Conservation (phyloP, 2,888 invertebrate genomes). For the Cantharis rustica region DNA sequence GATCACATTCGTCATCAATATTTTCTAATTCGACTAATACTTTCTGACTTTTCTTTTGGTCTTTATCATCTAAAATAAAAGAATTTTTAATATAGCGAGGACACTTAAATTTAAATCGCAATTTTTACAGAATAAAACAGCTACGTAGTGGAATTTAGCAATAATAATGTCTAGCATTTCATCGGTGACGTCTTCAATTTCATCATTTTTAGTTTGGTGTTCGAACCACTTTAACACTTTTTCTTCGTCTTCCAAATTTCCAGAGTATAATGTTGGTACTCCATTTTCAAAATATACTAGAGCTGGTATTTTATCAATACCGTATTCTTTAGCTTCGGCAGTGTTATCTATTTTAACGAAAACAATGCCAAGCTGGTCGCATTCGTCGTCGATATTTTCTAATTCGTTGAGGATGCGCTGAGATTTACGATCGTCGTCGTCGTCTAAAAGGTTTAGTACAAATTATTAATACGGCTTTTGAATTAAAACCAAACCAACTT, state of each 20-base stretch:
- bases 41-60: slow-evolving; percentile 88
- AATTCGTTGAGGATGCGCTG: slow-evolving; percentile 84
- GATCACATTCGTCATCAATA: slow-evolving; percentile 92
- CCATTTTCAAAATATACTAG: slow-evolving; percentile 80
- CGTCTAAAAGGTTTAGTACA: slow-evolving; percentile 63
- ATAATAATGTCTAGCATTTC: slow-evolving; percentile 92
- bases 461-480: background rate
- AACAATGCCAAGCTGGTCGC: slow-evolving; percentile 84
- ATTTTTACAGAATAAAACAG: slow-evolving; percentile 88
- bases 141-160: slow-evolving; percentile 85
- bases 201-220: slow-evolving; percentile 83
- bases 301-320: slow-evolving; percentile 85
- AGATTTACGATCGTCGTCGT: slow-evolving; percentile 86
- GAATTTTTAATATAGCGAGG: background rate
- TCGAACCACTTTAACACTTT: slow-evolving; percentile 86
- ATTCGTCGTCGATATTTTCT: slow-evolving; percentile 93
- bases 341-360: slow-evolving; percentile 92
- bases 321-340: slow-evolving; percentile 89
- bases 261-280: slow-evolving; percentile 76
- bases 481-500: slow-evolving; percentile 53
- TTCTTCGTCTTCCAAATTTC: slow-evolving; percentile 88
- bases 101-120: background rate
- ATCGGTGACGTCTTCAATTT: slow-evolving; percentile 93
- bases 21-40: slow-evolving; percentile 84
- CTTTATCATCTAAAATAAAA: slow-evolving; percentile 77